Evolutionary conservation across 2,888 invertebrate species (phyloP).

Genomic region (Eremobia ochroleuca): DNA sequence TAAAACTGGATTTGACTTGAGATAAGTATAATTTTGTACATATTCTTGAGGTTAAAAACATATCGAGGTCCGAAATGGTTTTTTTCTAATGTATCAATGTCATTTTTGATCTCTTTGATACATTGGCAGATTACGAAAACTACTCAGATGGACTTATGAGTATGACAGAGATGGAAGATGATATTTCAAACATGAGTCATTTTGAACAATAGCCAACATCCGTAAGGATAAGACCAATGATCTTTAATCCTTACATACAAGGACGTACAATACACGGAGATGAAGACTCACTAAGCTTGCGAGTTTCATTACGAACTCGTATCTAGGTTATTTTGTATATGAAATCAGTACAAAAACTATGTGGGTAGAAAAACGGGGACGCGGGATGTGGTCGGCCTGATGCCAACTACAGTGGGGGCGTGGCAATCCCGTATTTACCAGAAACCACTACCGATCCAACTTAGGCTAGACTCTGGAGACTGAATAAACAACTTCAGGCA

Average conservation of each 20-base stretch:
- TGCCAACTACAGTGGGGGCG: slow-evolving; percentile 67
- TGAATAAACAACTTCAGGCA: slow-evolving; percentile 61
- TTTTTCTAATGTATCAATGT: background rate
- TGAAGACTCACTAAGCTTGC: slow-evolving; percentile 16
- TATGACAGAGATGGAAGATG: background rate
- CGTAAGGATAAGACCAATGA: slow-evolving; percentile 22
- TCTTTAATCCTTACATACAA: slow-evolving; percentile 27
- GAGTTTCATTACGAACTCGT: slow-evolving; percentile 43
- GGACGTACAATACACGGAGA: slow-evolving; percentile 15
- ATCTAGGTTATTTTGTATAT: slow-evolving; percentile 59
- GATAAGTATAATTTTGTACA: background rate
- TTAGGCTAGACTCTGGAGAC: slow-evolving; percentile 23
- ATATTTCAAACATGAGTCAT: slow-evolving; percentile 10
- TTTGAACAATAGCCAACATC: slow-evolving; percentile 41
- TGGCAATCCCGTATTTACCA: slow-evolving; percentile 53
- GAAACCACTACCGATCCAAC: slow-evolving; percentile 49
- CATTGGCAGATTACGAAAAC: background rate
- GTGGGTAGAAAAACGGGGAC: slow-evolving; percentile 50
- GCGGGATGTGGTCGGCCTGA: slow-evolving; percentile 56
- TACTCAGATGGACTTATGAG: background rate
- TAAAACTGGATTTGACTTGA: background rate
- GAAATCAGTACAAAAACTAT: slow-evolving; percentile 55
- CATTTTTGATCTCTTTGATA: background rate
- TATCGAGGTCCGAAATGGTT: accelerated
- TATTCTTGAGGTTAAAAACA: too few relatives aligned